Percentiles rank a stretch among this genome's conserved stretches.
phyloP scores from a whole-genome alignment of 2,888 invertebrate genomes.

The Rhimphoctona megacephalus region DNA sequence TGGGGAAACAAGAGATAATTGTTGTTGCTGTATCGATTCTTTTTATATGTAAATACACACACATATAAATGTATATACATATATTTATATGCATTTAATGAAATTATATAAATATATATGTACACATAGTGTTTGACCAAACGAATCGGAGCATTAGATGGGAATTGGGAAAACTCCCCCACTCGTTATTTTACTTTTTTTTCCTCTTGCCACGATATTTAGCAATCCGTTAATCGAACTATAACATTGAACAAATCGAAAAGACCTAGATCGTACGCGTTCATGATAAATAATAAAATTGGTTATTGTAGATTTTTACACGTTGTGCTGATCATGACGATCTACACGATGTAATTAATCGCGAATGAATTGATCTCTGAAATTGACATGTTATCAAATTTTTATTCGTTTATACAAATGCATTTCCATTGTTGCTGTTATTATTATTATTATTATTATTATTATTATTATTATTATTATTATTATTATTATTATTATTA shows the following conservation, averaged over 20 bases:
- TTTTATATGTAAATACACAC: slow-evolving; percentile 19
- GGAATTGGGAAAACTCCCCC: slow-evolving; percentile 58
- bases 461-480: neutral
- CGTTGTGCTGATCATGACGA: slow-evolving; percentile 41
- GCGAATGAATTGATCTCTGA: slow-evolving; percentile 52
- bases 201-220: slow-evolving; percentile 29
- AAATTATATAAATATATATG: slow-evolving; percentile 39
- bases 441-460: neutral
- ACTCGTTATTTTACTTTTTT: slow-evolving; percentile 33
- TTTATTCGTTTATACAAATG: neutral
- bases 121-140: slow-evolving; percentile 51
- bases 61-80: slow-evolving; percentile 12
- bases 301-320: slow-evolving; percentile 30
- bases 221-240: slow-evolving; percentile 45
- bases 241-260: slow-evolving; percentile 25
- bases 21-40: slow-evolving; percentile 44
- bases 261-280: slow-evolving; percentile 44
- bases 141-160: slow-evolving; percentile 49
- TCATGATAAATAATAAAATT: slow-evolving; percentile 26
- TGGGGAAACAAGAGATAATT: slow-evolving; percentile 67
- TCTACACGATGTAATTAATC: slow-evolving; percentile 18
- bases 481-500: neutral
- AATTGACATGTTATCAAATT: neutral
- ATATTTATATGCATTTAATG: slow-evolving; percentile 30
- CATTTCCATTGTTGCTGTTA: no score